Evolutionary conservation across 1,140 invertebrate species (phyloP).

Genomic region (Leptonema lineaticorne): DNA sequence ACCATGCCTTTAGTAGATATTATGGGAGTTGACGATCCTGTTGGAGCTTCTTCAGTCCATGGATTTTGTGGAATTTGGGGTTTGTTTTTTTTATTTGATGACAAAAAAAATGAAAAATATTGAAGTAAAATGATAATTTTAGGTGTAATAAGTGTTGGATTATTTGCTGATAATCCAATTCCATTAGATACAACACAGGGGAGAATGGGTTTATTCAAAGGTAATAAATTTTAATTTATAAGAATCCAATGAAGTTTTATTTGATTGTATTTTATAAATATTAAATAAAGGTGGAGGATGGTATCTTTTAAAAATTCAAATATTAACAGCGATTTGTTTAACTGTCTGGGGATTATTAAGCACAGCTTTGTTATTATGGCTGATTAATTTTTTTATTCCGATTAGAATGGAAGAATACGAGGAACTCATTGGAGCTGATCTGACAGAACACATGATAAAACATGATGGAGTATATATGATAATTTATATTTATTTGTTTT

Average conservation of each 20-base stretch:
- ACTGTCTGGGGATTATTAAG: constrained; percentile 69
- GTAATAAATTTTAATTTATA: constrained; percentile 46
- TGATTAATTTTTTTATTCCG: constrained; percentile 75
- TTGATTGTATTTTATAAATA: constrained; percentile 6
- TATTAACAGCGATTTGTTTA: constrained; percentile 69
- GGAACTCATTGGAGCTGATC: constrained; percentile 84
- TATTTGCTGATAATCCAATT: constrained; percentile 85
- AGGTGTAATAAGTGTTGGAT: constrained; percentile 84
- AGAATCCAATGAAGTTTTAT: neutral
- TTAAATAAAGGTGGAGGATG: constrained; percentile 71
- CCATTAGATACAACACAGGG: constrained; percentile 77
- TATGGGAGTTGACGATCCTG: constrained; percentile 84
- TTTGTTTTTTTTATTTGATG: too few species aligned
- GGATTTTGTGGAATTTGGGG: constrained; percentile 73
- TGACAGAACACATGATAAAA: constrained; percentile 79
- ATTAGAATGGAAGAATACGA: constrained; percentile 82
- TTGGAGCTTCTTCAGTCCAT: constrained; percentile 87
- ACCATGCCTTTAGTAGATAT: constrained; percentile 73
- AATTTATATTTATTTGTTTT: neutral
- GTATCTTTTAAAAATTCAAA: constrained; percentile 82
- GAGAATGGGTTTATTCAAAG: constrained; percentile 77
- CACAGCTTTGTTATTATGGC: constrained; percentile 71
- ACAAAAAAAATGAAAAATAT: constrained; percentile 7
- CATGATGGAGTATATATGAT: constrained; percentile 55
- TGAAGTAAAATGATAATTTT: constrained; percentile 37